These are phyloP conservation scores for Morone saxatilis DNA, from an alignment of 2,113 vertebrate genomes.

Conservation along the genomic window DNA sequence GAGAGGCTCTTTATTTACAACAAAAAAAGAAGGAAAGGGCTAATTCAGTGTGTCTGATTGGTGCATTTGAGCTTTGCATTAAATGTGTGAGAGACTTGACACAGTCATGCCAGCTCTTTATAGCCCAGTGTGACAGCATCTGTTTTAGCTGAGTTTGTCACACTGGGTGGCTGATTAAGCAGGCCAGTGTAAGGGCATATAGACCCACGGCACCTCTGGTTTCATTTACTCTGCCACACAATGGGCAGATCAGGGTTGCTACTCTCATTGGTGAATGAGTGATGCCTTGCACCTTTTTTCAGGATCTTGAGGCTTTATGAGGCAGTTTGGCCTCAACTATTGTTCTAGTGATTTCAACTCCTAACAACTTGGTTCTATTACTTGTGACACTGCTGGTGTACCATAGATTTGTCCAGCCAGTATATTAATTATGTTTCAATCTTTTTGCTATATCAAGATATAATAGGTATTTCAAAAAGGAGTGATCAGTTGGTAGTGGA, in stretches of 20 bases:
- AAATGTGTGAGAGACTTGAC: constrained; percentile 28
- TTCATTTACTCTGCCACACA: constrained; percentile 49
- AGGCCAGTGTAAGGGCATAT: constrained; percentile 37
- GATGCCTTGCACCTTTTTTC: constrained; percentile 20
- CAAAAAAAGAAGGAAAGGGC: background rate
- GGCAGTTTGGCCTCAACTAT: background rate
- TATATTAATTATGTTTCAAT: background rate
- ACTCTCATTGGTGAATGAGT: constrained; percentile 41
- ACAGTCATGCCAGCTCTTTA: constrained; percentile 29
- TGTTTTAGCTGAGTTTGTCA: constrained; percentile 54
- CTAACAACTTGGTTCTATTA: constrained; percentile 6
- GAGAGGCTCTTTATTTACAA: constrained; percentile 15
- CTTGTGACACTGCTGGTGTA: constrained; percentile 6
- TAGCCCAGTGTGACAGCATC: constrained; percentile 48
- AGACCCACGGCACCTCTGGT: constrained; percentile 16
- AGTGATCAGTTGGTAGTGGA: background rate
- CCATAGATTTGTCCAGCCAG: background rate
- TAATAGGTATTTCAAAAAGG: background rate
- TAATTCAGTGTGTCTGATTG: constrained; percentile 12
- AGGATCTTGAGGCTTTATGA: constrained; percentile 25
- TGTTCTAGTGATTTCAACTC: constrained; percentile 15
- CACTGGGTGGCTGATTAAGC: constrained; percentile 68
- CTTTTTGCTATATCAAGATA: background rate
- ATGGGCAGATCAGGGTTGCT: constrained; percentile 28
- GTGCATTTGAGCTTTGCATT: constrained; percentile 19